Conservation (phyloP, 1,140 invertebrate genomes). For the Drosophila repletoides region DNA sequence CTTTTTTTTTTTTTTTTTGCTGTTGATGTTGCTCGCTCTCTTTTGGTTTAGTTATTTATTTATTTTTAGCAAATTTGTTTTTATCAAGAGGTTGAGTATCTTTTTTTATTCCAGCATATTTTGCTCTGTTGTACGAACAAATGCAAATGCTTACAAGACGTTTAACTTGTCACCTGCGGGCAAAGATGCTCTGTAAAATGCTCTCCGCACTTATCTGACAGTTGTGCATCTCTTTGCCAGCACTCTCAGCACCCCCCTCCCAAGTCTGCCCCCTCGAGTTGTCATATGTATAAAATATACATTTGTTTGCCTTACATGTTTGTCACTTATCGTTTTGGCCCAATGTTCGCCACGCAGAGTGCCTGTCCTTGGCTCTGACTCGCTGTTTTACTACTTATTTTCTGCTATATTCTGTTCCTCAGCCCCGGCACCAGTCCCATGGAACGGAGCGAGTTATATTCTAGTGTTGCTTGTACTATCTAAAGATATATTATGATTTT, state of each 20-base stretch:
- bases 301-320: constrained; percentile 75
- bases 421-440: neutral
- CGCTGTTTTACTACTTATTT: constrained; percentile 26
- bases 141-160: constrained; percentile 79
- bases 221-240: constrained; percentile 62
- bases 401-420: constrained; percentile 2
- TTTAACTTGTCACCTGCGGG: constrained; percentile 79
- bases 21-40: too few relatives aligned
- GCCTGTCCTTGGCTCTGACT: constrained; percentile 26
- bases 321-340: constrained; percentile 74
- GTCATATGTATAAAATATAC: constrained; percentile 64
- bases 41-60: constrained; percentile 61
- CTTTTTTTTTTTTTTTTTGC: neutral
- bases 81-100: constrained; percentile 17
- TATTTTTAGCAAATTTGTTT: constrained; percentile 51
- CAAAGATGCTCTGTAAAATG: constrained; percentile 63
- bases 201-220: constrained; percentile 74
- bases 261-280: neutral
- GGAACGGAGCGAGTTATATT: constrained; percentile 12
- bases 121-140: constrained; percentile 44
- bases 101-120: constrained; percentile 33
- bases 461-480: constrained; percentile 7
- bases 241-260: neutral
- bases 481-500: constrained; percentile 71
- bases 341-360: constrained; percentile 57